Evolutionary conservation across 2,113 vertebrate genomes (phyloP).

Genomic region (Aspiorhynchus laticeps): DNA sequence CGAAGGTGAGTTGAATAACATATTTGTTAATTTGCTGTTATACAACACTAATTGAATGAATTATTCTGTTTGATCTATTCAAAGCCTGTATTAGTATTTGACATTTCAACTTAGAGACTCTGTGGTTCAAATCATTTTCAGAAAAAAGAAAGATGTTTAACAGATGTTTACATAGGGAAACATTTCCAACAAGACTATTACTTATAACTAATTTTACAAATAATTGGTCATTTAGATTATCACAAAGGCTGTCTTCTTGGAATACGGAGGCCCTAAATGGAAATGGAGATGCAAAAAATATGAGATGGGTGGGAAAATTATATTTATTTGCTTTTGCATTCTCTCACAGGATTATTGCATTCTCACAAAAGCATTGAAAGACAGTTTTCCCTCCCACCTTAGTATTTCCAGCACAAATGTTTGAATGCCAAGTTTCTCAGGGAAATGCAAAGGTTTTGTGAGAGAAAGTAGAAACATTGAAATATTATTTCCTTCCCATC

Average conservation of each 20-base stretch:
- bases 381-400: neutral
- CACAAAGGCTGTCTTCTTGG: neutral
- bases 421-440: no score
- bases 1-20: slow-evolving; percentile 29
- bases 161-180: neutral
- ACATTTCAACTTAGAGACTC: no score
- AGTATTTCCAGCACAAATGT: no score
- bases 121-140: neutral
- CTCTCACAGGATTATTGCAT: no score
- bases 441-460: no score
- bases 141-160: neutral
- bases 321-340: no score
- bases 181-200: neutral
- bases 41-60: neutral
- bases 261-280: neutral
- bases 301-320: no score
- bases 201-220: neutral
- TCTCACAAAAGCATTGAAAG: neutral
- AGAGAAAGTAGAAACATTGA: no score
- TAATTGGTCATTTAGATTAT: neutral
- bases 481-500: no score
- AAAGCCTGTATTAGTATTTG: neutral
- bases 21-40: neutral
- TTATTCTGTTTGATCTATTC: neutral
- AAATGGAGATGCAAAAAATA: no score